Evolutionary conservation across 2,888 invertebrate genomes (phyloP), one percentile per base, ranked within the genome.

Genomic region (Xestobium rufovillosum): DNA sequence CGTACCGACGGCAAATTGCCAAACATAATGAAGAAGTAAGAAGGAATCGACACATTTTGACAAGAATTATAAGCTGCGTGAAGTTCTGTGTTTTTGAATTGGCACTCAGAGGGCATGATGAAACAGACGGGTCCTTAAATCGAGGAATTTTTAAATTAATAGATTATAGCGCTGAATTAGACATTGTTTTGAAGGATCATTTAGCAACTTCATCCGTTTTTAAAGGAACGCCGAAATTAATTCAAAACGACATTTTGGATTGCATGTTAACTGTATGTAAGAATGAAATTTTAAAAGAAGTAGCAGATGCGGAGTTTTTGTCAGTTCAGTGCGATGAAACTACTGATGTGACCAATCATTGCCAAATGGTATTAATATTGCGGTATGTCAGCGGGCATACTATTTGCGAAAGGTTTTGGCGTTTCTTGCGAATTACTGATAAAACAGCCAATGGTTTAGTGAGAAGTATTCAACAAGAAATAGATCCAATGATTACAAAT

Each of bases 321-420:
- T 3, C 34, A 12, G 14, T 34, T 4, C 9, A 12, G 36, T 6
- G 23, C 6, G 37, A 43, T 13, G 52, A 52, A n/a, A 51, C 42
- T 12, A 48, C 48, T 1, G 51, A 55, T 38, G 36, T 44, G 25
- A 38, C 50, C 12, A 32, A 23, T 10, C 19, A 30, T 13, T 23
- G 34, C 26, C 47, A 49, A 28, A 19, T 44, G 35, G 42, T 50
- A n/a, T 27, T 51, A 27, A 37, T 50, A 27, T 28, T 47, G 4
- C 34, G 52, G n/a, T 53, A 53, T 36, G 39, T 36, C 36, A 3
- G 32, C 3, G 31, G 48, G 13, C 45, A 42, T 2, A 25, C 42
- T 31, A 32, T 38, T 23, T 36, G 38, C 11, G 50, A 53, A 35
- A 34, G 53, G 29, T 52, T 51, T 34, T 45, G 44, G 45, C 38